These are phyloP conservation scores for Eupleurogrammus muticus DNA, from an alignment of 2,797 vertebrate genomes.

Conservation along the genomic window DNA sequence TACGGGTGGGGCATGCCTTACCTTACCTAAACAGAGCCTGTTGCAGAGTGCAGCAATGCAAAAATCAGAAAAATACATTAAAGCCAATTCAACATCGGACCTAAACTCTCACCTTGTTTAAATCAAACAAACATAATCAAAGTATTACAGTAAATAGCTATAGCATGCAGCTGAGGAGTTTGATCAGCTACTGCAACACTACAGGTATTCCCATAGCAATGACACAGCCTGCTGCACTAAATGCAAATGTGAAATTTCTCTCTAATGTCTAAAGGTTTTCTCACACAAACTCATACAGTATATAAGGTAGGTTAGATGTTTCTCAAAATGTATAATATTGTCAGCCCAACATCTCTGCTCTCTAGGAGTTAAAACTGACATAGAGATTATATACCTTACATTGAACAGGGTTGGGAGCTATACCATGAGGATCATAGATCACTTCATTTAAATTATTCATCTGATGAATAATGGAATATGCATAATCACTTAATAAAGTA, in stretches of 20 bases:
- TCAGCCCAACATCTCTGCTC: conserved; percentile 6
- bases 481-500: conserved; percentile 70
- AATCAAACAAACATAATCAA: not conserved
- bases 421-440: conserved; percentile 56
- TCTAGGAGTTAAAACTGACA: conserved; percentile 54
- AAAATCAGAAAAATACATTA: not conserved
- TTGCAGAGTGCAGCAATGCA: no score
- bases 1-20: no score
- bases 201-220: not conserved
- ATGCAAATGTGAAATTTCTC: conserved; percentile 23
- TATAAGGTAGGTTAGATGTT: conserved; percentile 8
- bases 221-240: not conserved
- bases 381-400: conserved; percentile 26
- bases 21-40: no score
- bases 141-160: not conserved
- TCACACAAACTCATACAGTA: conserved; percentile 4
- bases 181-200: not conserved
- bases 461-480: conserved; percentile 77
- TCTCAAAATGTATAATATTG: conserved; percentile 1
- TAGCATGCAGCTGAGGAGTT: not conserved
- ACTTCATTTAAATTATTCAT: conserved; percentile 77
- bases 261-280: not conserved
- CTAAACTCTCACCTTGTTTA: not conserved
- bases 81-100: not conserved
- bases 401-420: conserved; percentile 36